A percentile compares a stretch with the other conserved stretches of the same genome.
phyloP scores from a whole-genome alignment of 2,888 invertebrate species.

The Drosophila parthenogenetica region DNA sequence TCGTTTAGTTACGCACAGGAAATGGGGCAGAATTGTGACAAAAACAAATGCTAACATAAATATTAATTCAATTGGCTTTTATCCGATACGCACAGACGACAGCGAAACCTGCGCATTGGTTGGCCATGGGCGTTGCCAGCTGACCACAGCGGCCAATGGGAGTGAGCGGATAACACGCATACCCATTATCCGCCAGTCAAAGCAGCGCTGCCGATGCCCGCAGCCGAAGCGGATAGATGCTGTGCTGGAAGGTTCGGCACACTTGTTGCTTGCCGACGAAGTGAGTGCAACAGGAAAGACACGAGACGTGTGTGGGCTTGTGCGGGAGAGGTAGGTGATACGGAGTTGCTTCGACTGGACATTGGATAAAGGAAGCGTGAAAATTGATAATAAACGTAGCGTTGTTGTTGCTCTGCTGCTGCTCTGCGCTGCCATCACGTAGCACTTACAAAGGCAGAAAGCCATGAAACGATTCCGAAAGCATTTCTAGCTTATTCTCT shows the following conservation, averaged over 20 bases:
- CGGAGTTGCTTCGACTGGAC: conserved; percentile 1
- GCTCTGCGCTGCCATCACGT: conserved; percentile 53
- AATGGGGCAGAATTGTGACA: conserved; percentile 10
- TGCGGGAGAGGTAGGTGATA: background rate
- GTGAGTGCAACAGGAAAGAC: background rate
- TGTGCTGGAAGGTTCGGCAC: conserved; percentile 32
- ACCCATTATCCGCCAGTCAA: conserved; percentile 67
- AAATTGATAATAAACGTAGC: conserved; percentile 68
- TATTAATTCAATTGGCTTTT: conserved; percentile 7
- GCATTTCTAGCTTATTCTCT: conserved; percentile 34
- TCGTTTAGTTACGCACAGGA: background rate
- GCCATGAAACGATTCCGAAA: conserved; percentile 42
- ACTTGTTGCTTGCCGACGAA: conserved; percentile 63
- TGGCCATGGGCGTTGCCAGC: conserved; percentile 26
- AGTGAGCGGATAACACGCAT: conserved; percentile 68
- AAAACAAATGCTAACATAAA: conserved; percentile 17
- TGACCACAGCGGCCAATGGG: conserved; percentile 45
- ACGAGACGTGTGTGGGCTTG: background rate
- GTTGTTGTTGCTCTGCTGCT: conserved; percentile 8
- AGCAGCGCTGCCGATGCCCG: conserved; percentile 26
- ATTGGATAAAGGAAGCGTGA: conserved; percentile 42
- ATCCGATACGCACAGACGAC: conserved; percentile 13
- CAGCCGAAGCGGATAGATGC: conserved; percentile 46
- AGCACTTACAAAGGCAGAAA: conserved; percentile 40
- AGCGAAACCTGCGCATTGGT: conserved; percentile 63